These are phyloP conservation scores for Adelges cooleyi DNA, from an alignment of 1,140 invertebrate species.

Conservation along the genomic window DNA sequence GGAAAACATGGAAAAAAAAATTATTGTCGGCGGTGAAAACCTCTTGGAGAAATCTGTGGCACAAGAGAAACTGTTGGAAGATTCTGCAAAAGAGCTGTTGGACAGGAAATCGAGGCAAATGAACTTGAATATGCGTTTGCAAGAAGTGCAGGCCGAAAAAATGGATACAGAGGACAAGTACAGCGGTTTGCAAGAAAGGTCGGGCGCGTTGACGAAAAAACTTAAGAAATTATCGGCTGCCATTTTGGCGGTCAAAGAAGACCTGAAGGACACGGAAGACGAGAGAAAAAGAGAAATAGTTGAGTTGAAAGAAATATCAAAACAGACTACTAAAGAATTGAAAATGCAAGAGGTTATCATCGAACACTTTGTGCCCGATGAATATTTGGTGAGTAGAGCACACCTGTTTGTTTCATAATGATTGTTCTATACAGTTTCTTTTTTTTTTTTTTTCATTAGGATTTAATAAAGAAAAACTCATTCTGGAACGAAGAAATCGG, in stretches of 20 bases:
- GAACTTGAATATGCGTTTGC: constrained; percentile 63
- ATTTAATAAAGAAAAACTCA: constrained; percentile 82
- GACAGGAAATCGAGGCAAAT: constrained; percentile 69
- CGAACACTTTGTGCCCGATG: constrained; percentile 81
- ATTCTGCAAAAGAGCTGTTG: constrained; percentile 82
- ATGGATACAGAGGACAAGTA: constrained; percentile 95
- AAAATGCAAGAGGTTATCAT: constrained; percentile 75
- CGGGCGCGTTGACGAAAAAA: constrained; percentile 81
- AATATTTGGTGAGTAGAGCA: constrained; percentile 55
- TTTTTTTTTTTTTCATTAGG: constrained; percentile 42
- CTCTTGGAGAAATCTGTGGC: constrained; percentile 92
- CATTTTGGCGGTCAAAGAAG: constrained; percentile 69
- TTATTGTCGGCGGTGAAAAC: constrained; percentile 96
- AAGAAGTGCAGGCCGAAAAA: constrained; percentile 68
- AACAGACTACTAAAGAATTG: constrained; percentile 80
- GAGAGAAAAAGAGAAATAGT: constrained; percentile 97
- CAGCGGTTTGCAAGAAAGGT: constrained; percentile 85
- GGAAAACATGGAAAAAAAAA: constrained; percentile 82
- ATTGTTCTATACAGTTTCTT: background rate
- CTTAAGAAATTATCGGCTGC: constrained; percentile 76
- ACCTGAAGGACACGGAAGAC: constrained; percentile 75
- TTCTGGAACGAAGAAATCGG: constrained; percentile 97
- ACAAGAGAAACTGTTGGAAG: constrained; percentile 80
- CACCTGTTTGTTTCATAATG: background rate
- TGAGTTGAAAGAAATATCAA: constrained; percentile 80